Evolutionary conservation across 2,888 invertebrate species (phyloP).

Genomic region (Aspidiotus destructor): DNA sequence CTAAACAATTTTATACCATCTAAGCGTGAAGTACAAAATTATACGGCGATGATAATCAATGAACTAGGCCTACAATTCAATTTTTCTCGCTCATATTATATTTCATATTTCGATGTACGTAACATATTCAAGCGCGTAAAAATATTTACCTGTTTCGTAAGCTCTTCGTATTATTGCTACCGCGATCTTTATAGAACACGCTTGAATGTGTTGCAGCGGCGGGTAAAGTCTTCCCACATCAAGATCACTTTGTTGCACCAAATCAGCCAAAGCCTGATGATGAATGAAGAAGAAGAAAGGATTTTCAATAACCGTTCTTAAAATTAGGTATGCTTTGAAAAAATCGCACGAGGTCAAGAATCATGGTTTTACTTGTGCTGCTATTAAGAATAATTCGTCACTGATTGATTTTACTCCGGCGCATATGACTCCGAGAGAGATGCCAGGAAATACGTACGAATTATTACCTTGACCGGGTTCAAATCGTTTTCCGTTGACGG

Average conservation of each 20-base stretch:
- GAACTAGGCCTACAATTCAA: no score
- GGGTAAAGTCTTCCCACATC: slow-evolving; percentile 84
- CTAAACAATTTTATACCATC: no score
- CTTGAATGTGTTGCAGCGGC: slow-evolving; percentile 68
- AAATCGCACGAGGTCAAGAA: slow-evolving; percentile 9
- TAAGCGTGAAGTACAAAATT: no score
- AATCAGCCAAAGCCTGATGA: slow-evolving; percentile 61
- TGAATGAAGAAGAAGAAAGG: slow-evolving; percentile 19
- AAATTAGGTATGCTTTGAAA: slow-evolving; percentile 6
- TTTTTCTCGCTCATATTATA: no score
- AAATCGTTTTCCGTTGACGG: slow-evolving; percentile 65
- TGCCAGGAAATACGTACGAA: slow-evolving; percentile 94
- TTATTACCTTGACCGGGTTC: slow-evolving; percentile 97
- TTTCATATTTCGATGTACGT: no score
- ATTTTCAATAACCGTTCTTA: neutral
- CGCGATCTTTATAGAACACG: slow-evolving; percentile 82
- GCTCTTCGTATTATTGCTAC: slow-evolving; percentile 69
- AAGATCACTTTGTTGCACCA: slow-evolving; percentile 72
- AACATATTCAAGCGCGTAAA: no score
- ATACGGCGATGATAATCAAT: no score
- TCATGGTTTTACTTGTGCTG: slow-evolving; percentile 61
- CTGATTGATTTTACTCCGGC: slow-evolving; percentile 81
- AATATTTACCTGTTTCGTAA: slow-evolving; percentile 57
- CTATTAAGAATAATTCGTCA: slow-evolving; percentile 82
- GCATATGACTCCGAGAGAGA: slow-evolving; percentile 81